Conservation (phyloP, 2,888 invertebrate species). For the Drosophila greeni region DNA sequence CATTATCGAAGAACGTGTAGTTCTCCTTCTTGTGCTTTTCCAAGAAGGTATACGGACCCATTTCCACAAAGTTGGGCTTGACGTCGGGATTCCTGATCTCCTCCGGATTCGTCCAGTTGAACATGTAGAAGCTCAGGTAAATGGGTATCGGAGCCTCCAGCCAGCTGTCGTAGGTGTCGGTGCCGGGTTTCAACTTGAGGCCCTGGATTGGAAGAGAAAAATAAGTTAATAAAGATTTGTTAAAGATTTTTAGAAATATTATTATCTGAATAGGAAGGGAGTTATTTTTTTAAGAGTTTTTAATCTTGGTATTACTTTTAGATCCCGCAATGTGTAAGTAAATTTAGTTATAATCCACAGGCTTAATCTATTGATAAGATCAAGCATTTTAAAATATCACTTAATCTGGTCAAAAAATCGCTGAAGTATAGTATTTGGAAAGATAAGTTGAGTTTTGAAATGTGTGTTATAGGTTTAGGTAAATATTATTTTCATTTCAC, state of each 20-base stretch:
- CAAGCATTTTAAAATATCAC: not conserved
- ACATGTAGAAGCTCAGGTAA: conserved; percentile 86
- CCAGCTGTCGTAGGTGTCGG: conserved; percentile 87
- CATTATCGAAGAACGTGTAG: conserved; percentile 84
- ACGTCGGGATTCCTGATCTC: conserved; percentile 80
- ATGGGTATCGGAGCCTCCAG: conserved; percentile 89
- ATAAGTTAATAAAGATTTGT: not conserved
- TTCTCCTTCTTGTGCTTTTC: conserved; percentile 78
- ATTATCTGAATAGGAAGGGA: not conserved
- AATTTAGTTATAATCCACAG: not conserved
- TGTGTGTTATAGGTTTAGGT: not conserved
- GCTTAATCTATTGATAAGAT: not conserved
- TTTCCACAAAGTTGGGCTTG: conserved; percentile 83
- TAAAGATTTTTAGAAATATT: not conserved
- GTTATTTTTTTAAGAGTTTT: not conserved
- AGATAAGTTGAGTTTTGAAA: not conserved
- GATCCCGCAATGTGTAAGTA: not conserved
- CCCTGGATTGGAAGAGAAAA: conserved; percentile 79
- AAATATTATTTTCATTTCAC: no score
- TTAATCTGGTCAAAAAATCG: not conserved
- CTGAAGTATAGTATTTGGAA: not conserved
- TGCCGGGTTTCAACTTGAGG: conserved; percentile 82
- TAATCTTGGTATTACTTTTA: not conserved
- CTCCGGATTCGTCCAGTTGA: conserved; percentile 88
- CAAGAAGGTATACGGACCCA: conserved; percentile 83